These are phyloP conservation scores for Drosophila nasuta DNA, from an alignment of 1,140 invertebrate genomes.

Conservation along the genomic window DNA sequence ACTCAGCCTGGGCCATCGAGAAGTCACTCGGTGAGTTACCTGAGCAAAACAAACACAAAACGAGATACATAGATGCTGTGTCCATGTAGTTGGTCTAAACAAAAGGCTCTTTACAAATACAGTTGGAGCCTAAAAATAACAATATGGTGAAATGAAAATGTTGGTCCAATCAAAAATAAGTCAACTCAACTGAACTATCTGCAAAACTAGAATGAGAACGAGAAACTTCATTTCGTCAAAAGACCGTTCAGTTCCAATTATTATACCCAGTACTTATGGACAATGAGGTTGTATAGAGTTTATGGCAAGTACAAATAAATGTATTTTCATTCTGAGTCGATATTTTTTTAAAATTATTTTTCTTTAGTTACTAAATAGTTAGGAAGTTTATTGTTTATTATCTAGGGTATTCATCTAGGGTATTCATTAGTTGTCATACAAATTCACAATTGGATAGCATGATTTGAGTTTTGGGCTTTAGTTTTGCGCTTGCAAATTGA, in stretches of 20 bases:
- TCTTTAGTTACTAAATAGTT: too few species aligned
- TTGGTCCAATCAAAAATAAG: constrained; percentile 72
- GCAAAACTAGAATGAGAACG: constrained; percentile 6
- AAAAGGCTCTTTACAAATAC: constrained; percentile 55
- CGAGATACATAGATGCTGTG: constrained; percentile 64
- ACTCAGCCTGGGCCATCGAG: constrained; percentile 22
- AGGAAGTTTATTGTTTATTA: too few species aligned
- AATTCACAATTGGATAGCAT: constrained; percentile 5
- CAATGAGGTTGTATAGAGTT: too few species aligned
- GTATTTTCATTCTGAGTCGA: neutral
- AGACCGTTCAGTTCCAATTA: constrained; percentile 20
- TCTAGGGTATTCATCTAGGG: too few species aligned
- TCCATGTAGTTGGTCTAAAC: constrained; percentile 48
- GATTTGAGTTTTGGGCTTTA: constrained; percentile 48
- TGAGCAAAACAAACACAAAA: constrained; percentile 62
- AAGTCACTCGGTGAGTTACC: constrained; percentile 49
- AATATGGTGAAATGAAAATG: constrained; percentile 68
- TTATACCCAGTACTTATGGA: constrained; percentile 2
- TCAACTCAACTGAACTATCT: constrained; percentile 66
- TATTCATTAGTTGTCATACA: constrained; percentile 3
- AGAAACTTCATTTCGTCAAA: constrained; percentile 38
- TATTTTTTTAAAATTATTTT: neutral
- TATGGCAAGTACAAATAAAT: neutral
- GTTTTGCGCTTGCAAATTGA: constrained; percentile 79
- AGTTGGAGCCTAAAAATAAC: constrained; percentile 60